A percentile compares a stretch with the other conserved stretches of the same genome.
phyloP scores from a whole-genome alignment of 2,888 invertebrate species.

The Alcis repandata region DNA sequence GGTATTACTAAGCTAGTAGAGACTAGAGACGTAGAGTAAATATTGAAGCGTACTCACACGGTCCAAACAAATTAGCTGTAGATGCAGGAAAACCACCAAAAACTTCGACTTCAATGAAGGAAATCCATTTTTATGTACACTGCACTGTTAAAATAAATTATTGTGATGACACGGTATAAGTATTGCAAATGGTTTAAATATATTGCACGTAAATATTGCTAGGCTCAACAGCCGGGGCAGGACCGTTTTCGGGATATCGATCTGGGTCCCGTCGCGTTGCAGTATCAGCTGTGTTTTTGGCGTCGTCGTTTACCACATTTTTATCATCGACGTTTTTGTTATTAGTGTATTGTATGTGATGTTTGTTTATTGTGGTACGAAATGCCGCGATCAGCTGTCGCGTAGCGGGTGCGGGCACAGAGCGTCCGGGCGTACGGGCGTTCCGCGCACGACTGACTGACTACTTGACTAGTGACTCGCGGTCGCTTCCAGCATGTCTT shows the following conservation, averaged over 20 bases:
- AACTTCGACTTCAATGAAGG: constrained; percentile 68
- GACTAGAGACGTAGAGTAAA: constrained; percentile 54
- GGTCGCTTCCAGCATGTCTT: constrained; percentile 45
- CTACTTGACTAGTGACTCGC: constrained; percentile 38
- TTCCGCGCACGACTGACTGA: constrained; percentile 83
- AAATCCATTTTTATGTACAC: constrained; percentile 78
- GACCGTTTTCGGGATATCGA: constrained; percentile 76
- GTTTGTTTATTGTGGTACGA: constrained; percentile 64
- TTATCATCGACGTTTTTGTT: constrained; percentile 42
- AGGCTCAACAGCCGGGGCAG: constrained; percentile 62
- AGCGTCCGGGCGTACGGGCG: constrained; percentile 68
- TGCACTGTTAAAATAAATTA: constrained; percentile 67
- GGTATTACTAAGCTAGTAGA: constrained; percentile 48
- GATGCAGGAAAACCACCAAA: constrained; percentile 65
- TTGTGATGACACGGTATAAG: constrained; percentile 54
- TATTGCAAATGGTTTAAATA: constrained; percentile 65
- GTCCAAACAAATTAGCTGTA: constrained; percentile 61
- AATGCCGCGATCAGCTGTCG: constrained; percentile 75
- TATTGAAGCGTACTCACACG: constrained; percentile 59
- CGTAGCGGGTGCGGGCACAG: constrained; percentile 53
- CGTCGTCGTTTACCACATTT: constrained; percentile 48
- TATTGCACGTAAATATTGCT: constrained; percentile 77
- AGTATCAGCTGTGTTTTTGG: constrained; percentile 50
- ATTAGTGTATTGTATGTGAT: constrained; percentile 55
- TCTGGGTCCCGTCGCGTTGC: constrained; percentile 62